Conservation (phyloP, 2,113 vertebrate genomes). For the Myotis yumanensis region DNA sequence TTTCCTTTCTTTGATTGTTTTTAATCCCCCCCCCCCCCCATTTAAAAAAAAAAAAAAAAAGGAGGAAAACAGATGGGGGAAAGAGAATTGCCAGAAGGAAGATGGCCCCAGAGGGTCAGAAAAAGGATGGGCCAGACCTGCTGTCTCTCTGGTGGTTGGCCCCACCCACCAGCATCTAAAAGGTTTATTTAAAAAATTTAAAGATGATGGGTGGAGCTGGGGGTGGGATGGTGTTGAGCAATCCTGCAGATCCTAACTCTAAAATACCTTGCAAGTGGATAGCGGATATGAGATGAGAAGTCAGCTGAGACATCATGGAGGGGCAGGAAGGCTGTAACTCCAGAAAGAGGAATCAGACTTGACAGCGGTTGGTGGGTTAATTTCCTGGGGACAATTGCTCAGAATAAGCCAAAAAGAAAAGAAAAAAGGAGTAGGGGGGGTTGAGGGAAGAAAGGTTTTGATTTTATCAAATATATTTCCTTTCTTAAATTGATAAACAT, state of each 20-base stretch:
- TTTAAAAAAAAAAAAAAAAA: background rate
- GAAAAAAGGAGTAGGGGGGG: background rate
- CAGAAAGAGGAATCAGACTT: slow-evolving; percentile 42
- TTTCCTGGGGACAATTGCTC: slow-evolving; percentile 42
- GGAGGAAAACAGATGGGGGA: slow-evolving; percentile 53
- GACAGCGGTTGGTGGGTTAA: background rate
- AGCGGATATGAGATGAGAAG: background rate
- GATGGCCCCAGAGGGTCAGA: slow-evolving; percentile 43
- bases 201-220: background rate
- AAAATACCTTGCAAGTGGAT: background rate
- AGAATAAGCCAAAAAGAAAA: background rate
- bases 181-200: background rate
- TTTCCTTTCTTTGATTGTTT: slow-evolving; percentile 43
- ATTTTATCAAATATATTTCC: background rate
- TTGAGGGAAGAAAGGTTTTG: background rate
- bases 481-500: background rate
- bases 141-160: background rate
- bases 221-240: background rate
- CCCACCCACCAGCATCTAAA: background rate
- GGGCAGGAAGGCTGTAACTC: background rate
- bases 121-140: background rate
- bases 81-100: slow-evolving; percentile 50
- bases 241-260: background rate
- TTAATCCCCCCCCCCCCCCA: background rate
- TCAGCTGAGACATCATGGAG: background rate